phyloP scores from a whole-genome alignment of 2,888 invertebrate genomes.

The Meiosimyza decipiens region DNA sequence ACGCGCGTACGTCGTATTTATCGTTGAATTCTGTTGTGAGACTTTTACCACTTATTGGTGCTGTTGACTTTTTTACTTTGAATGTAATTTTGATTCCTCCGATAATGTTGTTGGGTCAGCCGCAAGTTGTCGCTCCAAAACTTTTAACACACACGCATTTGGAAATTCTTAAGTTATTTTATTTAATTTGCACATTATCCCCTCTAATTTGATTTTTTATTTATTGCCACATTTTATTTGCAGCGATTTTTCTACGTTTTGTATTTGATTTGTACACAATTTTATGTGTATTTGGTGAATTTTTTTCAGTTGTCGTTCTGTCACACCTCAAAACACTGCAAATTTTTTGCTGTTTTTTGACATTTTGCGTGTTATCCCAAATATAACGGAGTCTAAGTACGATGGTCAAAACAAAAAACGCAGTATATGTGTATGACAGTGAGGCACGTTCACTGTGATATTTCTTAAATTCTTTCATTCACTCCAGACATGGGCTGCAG shows the following conservation, averaged over 20 bases:
- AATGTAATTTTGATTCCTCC: no score
- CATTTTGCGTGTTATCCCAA: slow-evolving; percentile 22
- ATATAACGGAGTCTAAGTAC: slow-evolving; percentile 15
- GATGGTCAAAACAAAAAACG: background rate
- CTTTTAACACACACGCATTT: background rate
- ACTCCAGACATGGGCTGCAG: no score
- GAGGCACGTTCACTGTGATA: background rate
- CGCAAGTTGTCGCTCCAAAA: background rate
- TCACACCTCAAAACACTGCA: slow-evolving; percentile 9
- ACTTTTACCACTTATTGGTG: background rate
- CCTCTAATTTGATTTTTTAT: background rate
- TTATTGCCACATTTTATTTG: slow-evolving; percentile 16
- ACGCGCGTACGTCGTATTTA: background rate
- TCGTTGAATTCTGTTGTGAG: background rate
- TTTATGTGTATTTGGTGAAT: slow-evolving; percentile 31
- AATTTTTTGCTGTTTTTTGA: slow-evolving; percentile 28
- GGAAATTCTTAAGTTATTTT: background rate
- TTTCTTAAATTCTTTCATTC: no score
- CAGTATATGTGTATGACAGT: background rate
- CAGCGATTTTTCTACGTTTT: background rate
- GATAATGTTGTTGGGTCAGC: background rate
- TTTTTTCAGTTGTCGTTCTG: slow-evolving; percentile 19
- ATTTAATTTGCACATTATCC: slow-evolving; percentile 16
- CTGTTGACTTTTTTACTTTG: background rate
- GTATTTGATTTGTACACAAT: slow-evolving; percentile 24